Evolutionary conservation across 2,113 vertebrate genomes (phyloP).

Genomic region (Macheiramphus alcinus): DNA sequence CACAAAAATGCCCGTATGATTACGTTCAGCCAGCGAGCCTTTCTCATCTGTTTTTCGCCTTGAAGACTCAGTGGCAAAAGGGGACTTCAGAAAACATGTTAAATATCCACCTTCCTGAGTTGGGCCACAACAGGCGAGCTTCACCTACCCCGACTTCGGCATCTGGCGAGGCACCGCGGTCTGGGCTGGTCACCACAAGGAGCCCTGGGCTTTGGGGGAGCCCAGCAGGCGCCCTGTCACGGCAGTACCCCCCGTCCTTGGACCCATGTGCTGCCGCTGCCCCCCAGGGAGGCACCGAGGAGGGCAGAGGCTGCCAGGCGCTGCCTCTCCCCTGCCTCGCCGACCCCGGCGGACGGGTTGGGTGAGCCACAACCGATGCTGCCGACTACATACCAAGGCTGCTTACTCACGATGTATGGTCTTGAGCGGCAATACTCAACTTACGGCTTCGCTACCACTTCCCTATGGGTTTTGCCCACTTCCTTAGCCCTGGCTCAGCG

Average conservation of each 20-base stretch:
- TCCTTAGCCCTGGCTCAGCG: neutral
- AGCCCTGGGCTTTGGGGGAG: neutral
- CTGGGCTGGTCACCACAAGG: neutral
- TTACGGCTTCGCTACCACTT: neutral
- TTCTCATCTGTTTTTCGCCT: neutral
- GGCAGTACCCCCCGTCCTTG: neutral
- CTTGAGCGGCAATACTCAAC: neutral
- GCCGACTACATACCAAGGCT: neutral
- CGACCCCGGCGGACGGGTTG: fast-evolving
- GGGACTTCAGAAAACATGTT: neutral
- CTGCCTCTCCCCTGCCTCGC: neutral
- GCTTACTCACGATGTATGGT: neutral
- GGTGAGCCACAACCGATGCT: neutral
- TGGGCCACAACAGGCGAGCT: neutral
- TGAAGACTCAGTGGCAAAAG: neutral
- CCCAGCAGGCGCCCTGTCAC: fast-evolving
- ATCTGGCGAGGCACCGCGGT: neutral
- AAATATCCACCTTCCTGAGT: neutral
- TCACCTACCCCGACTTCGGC: neutral
- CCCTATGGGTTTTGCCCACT: neutral
- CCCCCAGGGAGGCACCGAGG: neutral
- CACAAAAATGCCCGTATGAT: neutral
- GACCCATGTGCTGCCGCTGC: fast-evolving
- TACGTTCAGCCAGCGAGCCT: neutral
- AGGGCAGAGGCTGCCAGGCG: neutral